Evolutionary conservation across 2,888 invertebrate species (phyloP).

Genomic region (Stegophylla sp.): DNA sequence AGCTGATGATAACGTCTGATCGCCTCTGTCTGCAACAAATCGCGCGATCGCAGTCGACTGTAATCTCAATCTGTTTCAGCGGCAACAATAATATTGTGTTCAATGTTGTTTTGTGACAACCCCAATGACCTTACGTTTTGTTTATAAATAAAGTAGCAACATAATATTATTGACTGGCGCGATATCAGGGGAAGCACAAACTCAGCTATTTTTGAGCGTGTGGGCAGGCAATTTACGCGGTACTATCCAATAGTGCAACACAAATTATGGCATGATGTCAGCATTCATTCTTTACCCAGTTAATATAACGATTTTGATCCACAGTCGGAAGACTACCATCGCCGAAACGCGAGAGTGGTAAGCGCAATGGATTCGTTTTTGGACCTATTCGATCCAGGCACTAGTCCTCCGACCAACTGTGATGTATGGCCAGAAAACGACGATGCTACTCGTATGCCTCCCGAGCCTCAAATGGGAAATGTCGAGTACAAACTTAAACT

Average conservation of each 20-base stretch:
- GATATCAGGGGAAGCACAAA: too few species aligned
- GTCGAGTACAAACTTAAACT: slow-evolving; percentile 95
- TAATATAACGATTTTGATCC: not conserved
- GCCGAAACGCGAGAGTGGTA: too few species aligned
- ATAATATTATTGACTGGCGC: too few species aligned
- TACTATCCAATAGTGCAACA: too few species aligned
- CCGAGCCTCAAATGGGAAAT: slow-evolving; percentile 92
- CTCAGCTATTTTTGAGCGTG: too few species aligned
- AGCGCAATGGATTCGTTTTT: slow-evolving; percentile 79
- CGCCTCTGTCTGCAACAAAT: too few species aligned
- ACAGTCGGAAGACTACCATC: not conserved
- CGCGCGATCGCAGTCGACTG: too few species aligned
- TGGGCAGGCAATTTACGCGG: too few species aligned
- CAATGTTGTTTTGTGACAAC: too few species aligned
- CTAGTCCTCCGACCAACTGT: slow-evolving; percentile 62
- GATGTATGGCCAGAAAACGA: slow-evolving; percentile 65
- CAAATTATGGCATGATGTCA: not conserved
- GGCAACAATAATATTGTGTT: too few species aligned
- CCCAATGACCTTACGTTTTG: not conserved
- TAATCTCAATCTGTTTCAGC: too few species aligned
- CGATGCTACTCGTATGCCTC: slow-evolving; percentile 72
- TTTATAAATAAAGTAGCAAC: not conserved
- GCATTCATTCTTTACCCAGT: too few species aligned
- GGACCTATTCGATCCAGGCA: slow-evolving; percentile 78
- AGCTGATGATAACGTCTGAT: not conserved